These are phyloP conservation scores for Thumatha senex DNA, from an alignment of 2,888 invertebrate genomes.

Conservation along the genomic window DNA sequence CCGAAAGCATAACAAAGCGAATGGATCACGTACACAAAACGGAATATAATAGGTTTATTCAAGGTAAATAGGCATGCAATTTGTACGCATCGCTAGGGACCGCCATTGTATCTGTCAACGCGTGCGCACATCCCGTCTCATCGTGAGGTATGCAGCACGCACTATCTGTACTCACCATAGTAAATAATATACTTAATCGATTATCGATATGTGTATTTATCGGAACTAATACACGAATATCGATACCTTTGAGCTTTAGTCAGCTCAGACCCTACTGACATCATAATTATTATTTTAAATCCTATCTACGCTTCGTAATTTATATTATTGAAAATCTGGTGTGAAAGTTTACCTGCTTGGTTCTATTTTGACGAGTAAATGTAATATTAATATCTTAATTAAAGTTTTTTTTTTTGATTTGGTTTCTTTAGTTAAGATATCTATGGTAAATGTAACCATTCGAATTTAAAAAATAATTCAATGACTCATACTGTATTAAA, in stretches of 20 bases:
- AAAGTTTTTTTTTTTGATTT: too few species aligned
- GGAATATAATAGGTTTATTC: slow-evolving; percentile 41
- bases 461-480: too few species aligned
- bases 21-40: slow-evolving; percentile 51
- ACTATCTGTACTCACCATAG: slow-evolving; percentile 15
- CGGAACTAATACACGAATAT: not conserved
- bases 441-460: too few species aligned
- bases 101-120: slow-evolving; percentile 31
- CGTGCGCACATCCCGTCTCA: slow-evolving; percentile 9
- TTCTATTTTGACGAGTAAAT: too few species aligned
- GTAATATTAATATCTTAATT: too few species aligned
- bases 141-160: slow-evolving; percentile 1
- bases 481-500: too few species aligned
- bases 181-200: not conserved
- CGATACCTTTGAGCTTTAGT: not conserved
- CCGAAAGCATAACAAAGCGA: slow-evolving; percentile 22
- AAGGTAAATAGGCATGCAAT: slow-evolving; percentile 45
- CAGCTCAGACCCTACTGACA: not conserved
- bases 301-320: too few species aligned
- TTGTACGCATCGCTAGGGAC: slow-evolving; percentile 41
- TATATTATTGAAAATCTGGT: too few species aligned
- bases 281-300: too few species aligned
- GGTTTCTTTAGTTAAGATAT: too few species aligned
- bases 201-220: not conserved
- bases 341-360: too few species aligned